A percentile compares a stretch with the other conserved stretches of the same genome.
Conservation (phyloP, 2,113 vertebrate genomes). For the Nannobrachium achirus region DNA sequence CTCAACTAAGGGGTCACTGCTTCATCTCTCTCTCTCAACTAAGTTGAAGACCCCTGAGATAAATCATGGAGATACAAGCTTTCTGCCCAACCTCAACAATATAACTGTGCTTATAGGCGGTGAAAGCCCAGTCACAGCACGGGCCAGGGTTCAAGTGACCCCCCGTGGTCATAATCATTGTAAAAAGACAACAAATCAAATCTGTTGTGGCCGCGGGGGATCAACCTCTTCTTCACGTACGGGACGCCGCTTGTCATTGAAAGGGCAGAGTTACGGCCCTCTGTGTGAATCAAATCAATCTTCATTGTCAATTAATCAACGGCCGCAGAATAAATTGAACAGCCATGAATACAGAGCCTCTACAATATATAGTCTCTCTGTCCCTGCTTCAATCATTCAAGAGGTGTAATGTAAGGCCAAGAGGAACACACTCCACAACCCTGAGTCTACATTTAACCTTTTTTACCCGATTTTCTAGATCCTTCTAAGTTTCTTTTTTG, state of each 20-base stretch:
- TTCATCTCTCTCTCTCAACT: too few relatives aligned
- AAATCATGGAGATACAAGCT: too few relatives aligned
- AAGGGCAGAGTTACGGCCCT: slow-evolving; percentile 54
- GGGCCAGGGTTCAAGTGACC: too few relatives aligned
- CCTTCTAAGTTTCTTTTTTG: too few relatives aligned
- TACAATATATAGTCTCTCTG: slow-evolving; percentile 23
- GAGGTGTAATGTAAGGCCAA: slow-evolving; percentile 12
- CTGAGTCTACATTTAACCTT: too few relatives aligned
- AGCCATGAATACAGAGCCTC: slow-evolving; percentile 47
- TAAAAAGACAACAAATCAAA: slow-evolving; percentile 65
- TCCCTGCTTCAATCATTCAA: slow-evolving; percentile 46
- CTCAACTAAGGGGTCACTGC: too few relatives aligned
- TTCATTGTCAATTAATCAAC: slow-evolving; percentile 65
- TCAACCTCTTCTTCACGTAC: slow-evolving; percentile 57
- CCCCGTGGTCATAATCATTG: slow-evolving; percentile 59
- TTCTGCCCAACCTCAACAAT: slow-evolving; percentile 28
- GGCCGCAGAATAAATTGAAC: slow-evolving; percentile 57
- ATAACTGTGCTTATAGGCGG: slow-evolving; percentile 58
- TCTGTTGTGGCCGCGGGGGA: slow-evolving; percentile 45
- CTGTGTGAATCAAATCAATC: slow-evolving; percentile 61
- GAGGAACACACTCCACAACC: too few relatives aligned
- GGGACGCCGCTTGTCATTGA: slow-evolving; percentile 54
- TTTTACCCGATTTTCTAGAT: too few relatives aligned
- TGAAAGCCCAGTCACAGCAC: too few relatives aligned
- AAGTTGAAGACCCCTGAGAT: too few relatives aligned